Evolutionary conservation across 2,113 vertebrate genomes (phyloP), one percentile per base, ranked within the genome.

Genomic region (Eurypyga helias): DNA sequence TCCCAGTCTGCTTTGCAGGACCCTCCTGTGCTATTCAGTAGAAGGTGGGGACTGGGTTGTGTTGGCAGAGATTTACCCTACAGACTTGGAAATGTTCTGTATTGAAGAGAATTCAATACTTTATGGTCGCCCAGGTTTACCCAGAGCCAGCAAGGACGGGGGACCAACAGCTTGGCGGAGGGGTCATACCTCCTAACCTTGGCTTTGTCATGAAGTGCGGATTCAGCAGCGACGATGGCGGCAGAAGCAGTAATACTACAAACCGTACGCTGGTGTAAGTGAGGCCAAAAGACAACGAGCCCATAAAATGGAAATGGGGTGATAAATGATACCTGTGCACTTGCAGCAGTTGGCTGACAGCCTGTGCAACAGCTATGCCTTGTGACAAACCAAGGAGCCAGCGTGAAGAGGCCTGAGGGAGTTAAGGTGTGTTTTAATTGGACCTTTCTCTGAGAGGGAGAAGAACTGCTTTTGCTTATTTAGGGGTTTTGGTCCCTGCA

Each of bases 111-210:
- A 51, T 0, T 70, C 46, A n/a, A 52, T 58, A 54, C 10, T 83
- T 85, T 9, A 4, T 25, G 49, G 46, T 60, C 20, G 0, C 10
- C 11, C 3, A 24, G 49, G 14, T 73, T 51, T 49, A 7, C 66
- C 46, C 3, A 2, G 41, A 52, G 43, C 77, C 6, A 2, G 13
- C 38, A 65, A 17, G 71, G 61, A 6, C 43, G 75, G 52, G 38
- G 82, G 78, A 41, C 15, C 28, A 6, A 41, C 13, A 24, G 41
- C 19, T 75, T 48, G 23, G 9, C 52, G 26, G 45, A 58, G 65
- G 48, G 29, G 24, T 1, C 34, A 1, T 6, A 0, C 19, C 16
- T 73, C 33, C 34, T 20, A 25, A 36, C 23, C 60, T 5, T 3
- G 18, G 20, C 26, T 65, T 62, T 3, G 7, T 17, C 21, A 9